Evolutionary conservation across 2,797 vertebrate species (phyloP).

Genomic region (Enteromius viviparus): DNA sequence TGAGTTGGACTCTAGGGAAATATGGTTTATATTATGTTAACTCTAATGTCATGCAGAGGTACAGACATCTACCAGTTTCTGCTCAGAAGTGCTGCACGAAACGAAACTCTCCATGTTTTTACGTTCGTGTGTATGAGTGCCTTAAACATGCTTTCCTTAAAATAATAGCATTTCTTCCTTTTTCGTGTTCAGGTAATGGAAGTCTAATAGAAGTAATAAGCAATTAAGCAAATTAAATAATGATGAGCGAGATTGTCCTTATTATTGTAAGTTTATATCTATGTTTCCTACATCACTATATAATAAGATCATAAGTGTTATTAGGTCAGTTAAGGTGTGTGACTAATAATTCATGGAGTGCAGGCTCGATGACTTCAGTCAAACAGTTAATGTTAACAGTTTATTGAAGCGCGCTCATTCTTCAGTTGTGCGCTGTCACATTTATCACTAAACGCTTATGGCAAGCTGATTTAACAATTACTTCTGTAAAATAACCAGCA

Average conservation of each 20-base stretch:
- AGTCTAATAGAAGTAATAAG: neutral
- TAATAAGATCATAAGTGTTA: neutral
- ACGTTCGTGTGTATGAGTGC: neutral
- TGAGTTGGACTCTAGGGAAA: slow-evolving; percentile 69
- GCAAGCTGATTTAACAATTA: neutral
- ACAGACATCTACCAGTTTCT: neutral
- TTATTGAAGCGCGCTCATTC: neutral
- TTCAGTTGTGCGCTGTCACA: slow-evolving; percentile 21
- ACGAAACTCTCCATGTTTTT: slow-evolving; percentile 9
- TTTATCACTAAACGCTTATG: neutral
- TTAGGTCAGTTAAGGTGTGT: neutral
- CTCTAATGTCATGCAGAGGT: slow-evolving; percentile 4
- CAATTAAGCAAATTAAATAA: neutral
- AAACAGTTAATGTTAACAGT: slow-evolving; percentile 1
- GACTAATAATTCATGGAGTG: neutral
- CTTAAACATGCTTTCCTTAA: neutral
- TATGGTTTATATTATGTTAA: slow-evolving; percentile 47
- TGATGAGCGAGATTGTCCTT: neutral
- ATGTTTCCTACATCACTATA: neutral
- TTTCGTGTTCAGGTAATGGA: neutral
- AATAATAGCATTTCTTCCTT: neutral
- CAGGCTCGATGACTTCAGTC: neutral
- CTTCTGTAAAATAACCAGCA: neutral
- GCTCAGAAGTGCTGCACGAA: neutral
- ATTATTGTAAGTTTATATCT: slow-evolving; percentile 1